Conservation (phyloP, 2,113 vertebrate genomes). For the Cyprinus carpio region DNA sequence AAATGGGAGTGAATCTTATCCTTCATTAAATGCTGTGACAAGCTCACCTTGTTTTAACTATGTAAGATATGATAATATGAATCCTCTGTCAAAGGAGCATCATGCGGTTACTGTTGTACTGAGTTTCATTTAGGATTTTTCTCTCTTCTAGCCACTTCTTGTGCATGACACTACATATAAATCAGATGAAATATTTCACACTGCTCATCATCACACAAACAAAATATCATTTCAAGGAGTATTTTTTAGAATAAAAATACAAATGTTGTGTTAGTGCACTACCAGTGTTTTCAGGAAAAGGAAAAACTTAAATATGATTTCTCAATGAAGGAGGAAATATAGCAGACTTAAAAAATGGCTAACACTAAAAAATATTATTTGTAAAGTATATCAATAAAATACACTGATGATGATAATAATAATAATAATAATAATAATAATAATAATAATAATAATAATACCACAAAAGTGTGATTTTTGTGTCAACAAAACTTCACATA, state of each 20-base stretch:
- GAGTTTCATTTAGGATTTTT: constrained; percentile 6
- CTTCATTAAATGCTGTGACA: constrained; percentile 20
- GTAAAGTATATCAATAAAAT: too few species aligned
- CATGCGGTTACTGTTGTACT: neutral
- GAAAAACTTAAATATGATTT: neutral
- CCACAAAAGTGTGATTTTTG: too few species aligned
- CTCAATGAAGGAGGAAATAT: neutral
- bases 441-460: too few species aligned
- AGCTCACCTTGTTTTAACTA: constrained; percentile 21
- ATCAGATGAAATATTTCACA: neutral
- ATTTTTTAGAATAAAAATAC: neutral
- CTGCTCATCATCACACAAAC: neutral
- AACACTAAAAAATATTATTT: neutral
- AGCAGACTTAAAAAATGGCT: too few species aligned
- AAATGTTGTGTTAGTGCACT: too few species aligned
- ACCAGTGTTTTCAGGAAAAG: neutral
- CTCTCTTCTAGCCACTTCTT: neutral
- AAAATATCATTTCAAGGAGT: neutral
- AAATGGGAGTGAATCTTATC: constrained; percentile 40
- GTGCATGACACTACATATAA: neutral
- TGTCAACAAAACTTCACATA: too few species aligned
- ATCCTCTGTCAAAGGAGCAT: constrained; percentile 22
- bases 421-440: too few species aligned
- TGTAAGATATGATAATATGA: constrained; percentile 34
- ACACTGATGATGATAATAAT: too few species aligned